phyloP scores from a whole-genome alignment of 2,888 invertebrate genomes.

The Ferdinandea cuprea region DNA sequence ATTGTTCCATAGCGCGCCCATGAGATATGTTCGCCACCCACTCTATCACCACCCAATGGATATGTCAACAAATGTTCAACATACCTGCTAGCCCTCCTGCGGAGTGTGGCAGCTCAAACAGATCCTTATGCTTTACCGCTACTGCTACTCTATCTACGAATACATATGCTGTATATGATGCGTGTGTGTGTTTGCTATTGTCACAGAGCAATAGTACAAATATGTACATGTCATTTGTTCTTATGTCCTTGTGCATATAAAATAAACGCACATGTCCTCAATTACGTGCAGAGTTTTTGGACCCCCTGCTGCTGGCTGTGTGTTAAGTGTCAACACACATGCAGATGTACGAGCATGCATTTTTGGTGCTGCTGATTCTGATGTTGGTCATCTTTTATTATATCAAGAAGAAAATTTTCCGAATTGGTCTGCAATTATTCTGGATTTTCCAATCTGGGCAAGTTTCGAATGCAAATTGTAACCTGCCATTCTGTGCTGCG shows the following conservation, averaged over 20 bases:
- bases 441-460: background rate
- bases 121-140: slow-evolving; percentile 20
- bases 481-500: no score
- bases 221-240: slow-evolving; percentile 73
- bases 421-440: background rate
- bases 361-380: slow-evolving; percentile 7
- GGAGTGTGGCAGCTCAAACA: slow-evolving; percentile 50
- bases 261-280: slow-evolving; percentile 70
- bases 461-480: slow-evolving; percentile 41
- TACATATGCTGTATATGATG: no score
- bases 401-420: slow-evolving; percentile 1
- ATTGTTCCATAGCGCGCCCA: no score
- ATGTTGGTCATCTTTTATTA: slow-evolving; percentile 27
- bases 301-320: slow-evolving; percentile 56
- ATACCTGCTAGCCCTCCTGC: slow-evolving; percentile 43
- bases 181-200: slow-evolving; percentile 33
- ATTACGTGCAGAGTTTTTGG: slow-evolving; percentile 60
- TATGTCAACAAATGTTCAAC: slow-evolving; percentile 61
- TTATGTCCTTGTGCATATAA: slow-evolving; percentile 69
- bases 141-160: no score
- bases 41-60: background rate
- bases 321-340: slow-evolving; percentile 44
- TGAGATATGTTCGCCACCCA: background rate
- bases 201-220: slow-evolving; percentile 62
- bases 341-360: background rate